Evolutionary conservation across 2,888 invertebrate genomes (phyloP), one percentile per base, ranked within the genome.

Genomic region (Lepidocyrtinus sp.): DNA sequence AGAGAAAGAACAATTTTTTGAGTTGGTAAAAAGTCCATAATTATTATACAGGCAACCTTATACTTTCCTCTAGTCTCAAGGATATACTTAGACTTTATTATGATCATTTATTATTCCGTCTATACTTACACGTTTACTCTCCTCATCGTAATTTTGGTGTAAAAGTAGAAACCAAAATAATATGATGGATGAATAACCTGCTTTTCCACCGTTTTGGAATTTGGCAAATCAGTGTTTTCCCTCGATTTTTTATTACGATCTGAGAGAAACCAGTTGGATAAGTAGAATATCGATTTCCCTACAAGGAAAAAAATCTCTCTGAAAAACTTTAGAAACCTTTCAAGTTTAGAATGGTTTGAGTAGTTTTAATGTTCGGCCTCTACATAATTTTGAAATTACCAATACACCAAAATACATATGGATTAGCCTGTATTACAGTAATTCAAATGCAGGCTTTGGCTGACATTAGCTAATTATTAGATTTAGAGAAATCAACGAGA

Each of bases 141-240:
- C 17, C 17, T 2, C 2, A 50, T 55, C 55, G 27, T 63, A 70
- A 70, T 73, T 73, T 63, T 50, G 26, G n/a, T 72, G 63, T 63
- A 45, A 21, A n/a, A n/a, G 61, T 63, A 24, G 24, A 9, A 26
- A 27, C 26, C 25, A 19, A 9, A 45, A 17, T 2, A 25, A 19
- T 71, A 61, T 71, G 26, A 61, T 50, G 50, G 63, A 26, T 59
- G 61, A 67, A 72, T 55, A 78, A 78, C 77, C 72, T 78, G 77
- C 72, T 78, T 78, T 78, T 78, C 77, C 77, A 78, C 72, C 71
- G 62, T 78, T 78, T 78, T 72, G 77, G 77, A 72, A 78, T 78
- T 78, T 78, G 55, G 55, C 68, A 68, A 72, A 78, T 72, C 72
- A 72, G 36, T 59, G 17, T 36, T 26, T 62, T 22, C 22, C 22